phyloP scores from a whole-genome alignment of 2,113 vertebrate species.

The Scortum barcoo region DNA sequence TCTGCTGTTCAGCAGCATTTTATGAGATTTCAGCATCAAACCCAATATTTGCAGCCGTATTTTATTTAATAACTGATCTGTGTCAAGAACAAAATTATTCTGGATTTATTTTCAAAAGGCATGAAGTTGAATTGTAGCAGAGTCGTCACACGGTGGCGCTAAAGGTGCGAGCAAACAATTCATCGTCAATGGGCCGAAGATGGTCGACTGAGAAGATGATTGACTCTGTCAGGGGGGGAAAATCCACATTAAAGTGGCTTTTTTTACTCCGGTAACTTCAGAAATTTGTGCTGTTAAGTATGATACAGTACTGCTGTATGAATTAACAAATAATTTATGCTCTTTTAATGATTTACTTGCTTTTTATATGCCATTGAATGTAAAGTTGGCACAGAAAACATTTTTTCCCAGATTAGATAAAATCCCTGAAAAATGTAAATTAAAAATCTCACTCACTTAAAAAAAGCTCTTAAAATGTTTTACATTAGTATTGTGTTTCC shows the following conservation, averaged over 20 bases:
- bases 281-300: background rate
- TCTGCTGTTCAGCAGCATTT: background rate
- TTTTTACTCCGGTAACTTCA: background rate
- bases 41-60: background rate
- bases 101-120: background rate
- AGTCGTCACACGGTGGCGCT: slow-evolving; percentile 59
- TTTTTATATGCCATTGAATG: too few species aligned
- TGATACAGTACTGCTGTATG: background rate
- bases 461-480: background rate
- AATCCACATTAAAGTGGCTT: background rate
- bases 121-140: background rate
- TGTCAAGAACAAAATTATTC: background rate
- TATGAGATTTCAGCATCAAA: background rate
- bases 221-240: slow-evolving; percentile 10
- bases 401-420: background rate
- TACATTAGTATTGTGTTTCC: background rate
- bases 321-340: background rate
- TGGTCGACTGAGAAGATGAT: background rate
- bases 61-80: too few species aligned
- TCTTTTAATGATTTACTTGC: background rate
- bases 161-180: background rate
- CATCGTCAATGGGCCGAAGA: slow-evolving; percentile 42
- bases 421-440: background rate
- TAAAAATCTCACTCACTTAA: background rate
- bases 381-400: too few species aligned